A percentile compares a stretch with the other conserved stretches of the same genome.
phyloP scores from a whole-genome alignment of 2,797 vertebrate species.

The Eptatretus atami region DNA sequence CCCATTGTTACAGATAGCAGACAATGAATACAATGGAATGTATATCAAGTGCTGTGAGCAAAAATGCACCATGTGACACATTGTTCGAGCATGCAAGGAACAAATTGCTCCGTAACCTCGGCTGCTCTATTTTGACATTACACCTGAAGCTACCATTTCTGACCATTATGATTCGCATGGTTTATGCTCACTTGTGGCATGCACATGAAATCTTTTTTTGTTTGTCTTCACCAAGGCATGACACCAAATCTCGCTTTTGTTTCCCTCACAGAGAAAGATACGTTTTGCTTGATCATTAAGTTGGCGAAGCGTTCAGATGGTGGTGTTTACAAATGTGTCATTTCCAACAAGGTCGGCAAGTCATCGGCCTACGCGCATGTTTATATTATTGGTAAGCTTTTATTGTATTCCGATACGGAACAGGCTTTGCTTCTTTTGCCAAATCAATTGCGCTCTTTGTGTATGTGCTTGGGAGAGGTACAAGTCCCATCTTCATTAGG shows the following conservation, averaged over 20 bases:
- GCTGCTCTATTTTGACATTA: slow-evolving; percentile 5
- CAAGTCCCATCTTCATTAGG: too few species aligned
- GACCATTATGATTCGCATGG: neutral
- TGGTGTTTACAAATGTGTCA: slow-evolving; percentile 86
- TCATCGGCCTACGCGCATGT: slow-evolving; percentile 87
- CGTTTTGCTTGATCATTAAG: slow-evolving; percentile 58
- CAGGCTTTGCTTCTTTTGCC: too few species aligned
- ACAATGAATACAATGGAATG: too few species aligned
- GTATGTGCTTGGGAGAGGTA: too few species aligned
- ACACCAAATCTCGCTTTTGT: too few species aligned
- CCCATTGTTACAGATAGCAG: too few species aligned
- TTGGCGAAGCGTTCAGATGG: slow-evolving; percentile 45
- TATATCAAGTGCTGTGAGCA: too few species aligned
- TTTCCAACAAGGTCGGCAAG: slow-evolving; percentile 94
- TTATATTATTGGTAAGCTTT: slow-evolving; percentile 50
- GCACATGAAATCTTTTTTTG: slow-evolving; percentile 8
- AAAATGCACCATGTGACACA: too few species aligned
- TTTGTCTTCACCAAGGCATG: neutral
- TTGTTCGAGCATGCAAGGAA: too few species aligned
- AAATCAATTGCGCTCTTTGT: too few species aligned
- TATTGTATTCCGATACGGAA: too few species aligned
- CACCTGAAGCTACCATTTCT: neutral
- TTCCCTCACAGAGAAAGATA: slow-evolving; percentile 32
- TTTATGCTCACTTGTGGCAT: neutral
- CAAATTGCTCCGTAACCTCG: neutral